These are phyloP conservation scores for Spicauda simplicius DNA, from an alignment of 2,888 invertebrate species.

Conservation along the genomic window DNA sequence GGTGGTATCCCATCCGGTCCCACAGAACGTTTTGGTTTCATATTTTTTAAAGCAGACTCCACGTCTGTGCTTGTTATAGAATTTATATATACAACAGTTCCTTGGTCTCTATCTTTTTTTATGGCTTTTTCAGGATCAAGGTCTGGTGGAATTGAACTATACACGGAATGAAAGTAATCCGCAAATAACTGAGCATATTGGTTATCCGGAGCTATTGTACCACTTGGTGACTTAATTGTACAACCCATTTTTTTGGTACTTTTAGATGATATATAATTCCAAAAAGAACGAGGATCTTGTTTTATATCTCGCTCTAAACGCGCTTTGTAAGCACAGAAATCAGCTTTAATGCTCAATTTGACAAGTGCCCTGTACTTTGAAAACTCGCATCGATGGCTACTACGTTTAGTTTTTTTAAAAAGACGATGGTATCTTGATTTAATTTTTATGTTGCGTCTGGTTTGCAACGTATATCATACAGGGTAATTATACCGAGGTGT, in stretches of 20 bases:
- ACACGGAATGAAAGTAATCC: neutral
- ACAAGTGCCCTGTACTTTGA: conserved; percentile 4
- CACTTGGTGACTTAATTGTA: neutral
- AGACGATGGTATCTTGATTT: too few relatives aligned
- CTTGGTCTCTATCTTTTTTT: neutral
- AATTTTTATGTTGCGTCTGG: too few relatives aligned
- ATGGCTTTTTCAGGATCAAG: neutral
- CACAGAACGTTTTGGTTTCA: conserved; percentile 6
- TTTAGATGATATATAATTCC: conserved; percentile 8
- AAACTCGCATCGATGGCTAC: too few relatives aligned
- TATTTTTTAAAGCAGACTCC: neutral
- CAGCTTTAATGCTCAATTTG: conserved; percentile 18
- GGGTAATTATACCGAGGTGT: too few relatives aligned
- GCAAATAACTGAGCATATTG: conserved; percentile 16
- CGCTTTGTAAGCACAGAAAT: neutral
- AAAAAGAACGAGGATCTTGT: neutral
- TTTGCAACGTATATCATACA: too few relatives aligned
- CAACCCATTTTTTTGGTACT: neutral
- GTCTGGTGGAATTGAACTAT: neutral
- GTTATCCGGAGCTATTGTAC: neutral
- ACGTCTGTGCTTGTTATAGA: neutral
- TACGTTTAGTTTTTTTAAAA: too few relatives aligned
- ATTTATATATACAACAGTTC: neutral
- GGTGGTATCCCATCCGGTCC: conserved; percentile 20
- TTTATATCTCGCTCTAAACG: conserved; percentile 2